Evolutionary conservation across 2,797 vertebrate species (phyloP), one percentile per base, ranked within the genome.

Genomic region (Etheostoma perlongum): DNA sequence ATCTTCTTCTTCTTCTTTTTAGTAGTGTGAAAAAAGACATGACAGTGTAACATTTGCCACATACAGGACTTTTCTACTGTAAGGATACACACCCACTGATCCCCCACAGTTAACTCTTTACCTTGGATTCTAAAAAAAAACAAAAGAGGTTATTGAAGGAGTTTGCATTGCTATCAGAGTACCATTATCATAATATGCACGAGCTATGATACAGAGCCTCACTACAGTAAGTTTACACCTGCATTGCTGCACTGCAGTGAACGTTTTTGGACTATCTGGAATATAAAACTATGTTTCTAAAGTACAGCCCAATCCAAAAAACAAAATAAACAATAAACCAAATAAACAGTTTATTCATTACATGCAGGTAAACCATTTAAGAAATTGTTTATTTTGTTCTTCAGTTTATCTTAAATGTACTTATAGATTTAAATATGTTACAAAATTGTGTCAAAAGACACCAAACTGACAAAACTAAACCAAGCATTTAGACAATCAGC

Each of bases 171-270:
- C 11, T 46, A 46, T 46, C 21, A 13, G 33, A n/a, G 5, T 16
- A 12, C 3, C 12, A 14, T 57, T 25, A 42, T 23, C 40, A 19
- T 10, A 23, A 57, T 30, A 15, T 40, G 15, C 62, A 66, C 30
- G 16, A 48, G 30, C 19, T 18, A 16, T 7, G 14, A 18, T 6
- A 23, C 55, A 53, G n/a, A 61, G 57, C 11, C 1, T 1, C 14
- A 4, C 14, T 36, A 36, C 33, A 40, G 10, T 40, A 5, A 18
- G 36, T 18, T 44, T 15, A 63, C 5, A 23, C 33, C 25, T 58
- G 7, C 52, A 64, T 48, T 70, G 27, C 48, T 54, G 48, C 61
- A 60, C 23, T 55, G 55, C 78, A 23, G 47, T 52, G 25, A 10
- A 40, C 11, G 2, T 19, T 62, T 54, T 47, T 40, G 60, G 19